Evolutionary conservation across 2,888 invertebrate species (phyloP).

Genomic region (Disparrhopalites patrizii): DNA sequence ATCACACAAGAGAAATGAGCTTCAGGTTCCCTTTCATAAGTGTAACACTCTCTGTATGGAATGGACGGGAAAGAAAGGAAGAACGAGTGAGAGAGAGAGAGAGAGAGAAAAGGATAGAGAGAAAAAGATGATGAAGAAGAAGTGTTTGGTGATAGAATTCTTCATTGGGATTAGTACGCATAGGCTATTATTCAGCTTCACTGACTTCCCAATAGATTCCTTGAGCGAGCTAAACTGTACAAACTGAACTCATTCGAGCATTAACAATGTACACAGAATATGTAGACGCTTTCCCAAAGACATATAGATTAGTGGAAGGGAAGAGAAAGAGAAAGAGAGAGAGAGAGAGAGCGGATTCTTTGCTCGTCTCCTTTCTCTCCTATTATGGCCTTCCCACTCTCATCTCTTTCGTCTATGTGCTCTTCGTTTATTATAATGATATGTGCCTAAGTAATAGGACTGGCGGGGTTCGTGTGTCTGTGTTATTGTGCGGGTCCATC

Average conservation of each 20-base stretch:
- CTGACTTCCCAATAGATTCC: slow-evolving; percentile 18
- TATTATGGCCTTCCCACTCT: no score
- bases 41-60: neutral
- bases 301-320: slow-evolving; percentile 14
- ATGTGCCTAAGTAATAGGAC: neutral
- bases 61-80: neutral
- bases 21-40: no score
- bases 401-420: no score
- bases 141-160: slow-evolving; percentile 13
- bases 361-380: neutral
- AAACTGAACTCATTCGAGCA: slow-evolving; percentile 18
- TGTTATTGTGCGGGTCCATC: neutral
- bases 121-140: no score
- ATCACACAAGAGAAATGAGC: neutral
- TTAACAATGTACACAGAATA: slow-evolving; percentile 21
- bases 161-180: slow-evolving; percentile 24
- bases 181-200: slow-evolving; percentile 25
- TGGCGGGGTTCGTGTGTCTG: neutral
- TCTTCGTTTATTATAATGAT: neutral
- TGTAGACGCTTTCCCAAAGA: neutral
- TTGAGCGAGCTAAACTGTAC: slow-evolving; percentile 23
- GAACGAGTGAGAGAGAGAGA: no score
- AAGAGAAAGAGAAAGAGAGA: slow-evolving; percentile 6
- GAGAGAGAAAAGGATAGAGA: neutral
- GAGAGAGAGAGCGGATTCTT: neutral